Evolutionary conservation across 2,113 vertebrate genomes (phyloP), one percentile per base, ranked within the genome.

Genomic region (Myxocyprinus asiaticus): DNA sequence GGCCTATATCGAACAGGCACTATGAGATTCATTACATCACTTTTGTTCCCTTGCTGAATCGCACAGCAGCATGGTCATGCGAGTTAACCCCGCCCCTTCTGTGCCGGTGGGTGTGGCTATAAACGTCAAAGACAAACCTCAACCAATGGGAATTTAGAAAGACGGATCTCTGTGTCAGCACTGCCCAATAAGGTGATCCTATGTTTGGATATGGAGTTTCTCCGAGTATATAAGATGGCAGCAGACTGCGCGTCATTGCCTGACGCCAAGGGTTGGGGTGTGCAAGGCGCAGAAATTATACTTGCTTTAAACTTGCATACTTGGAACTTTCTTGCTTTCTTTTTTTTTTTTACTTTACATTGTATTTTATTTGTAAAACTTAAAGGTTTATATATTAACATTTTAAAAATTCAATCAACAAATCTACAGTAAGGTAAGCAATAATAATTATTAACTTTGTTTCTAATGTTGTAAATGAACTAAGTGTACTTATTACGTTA

Each of bases 261-360:
- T 93, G 88, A 88, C 85, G 71, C 92, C 90, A 82, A 90, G 93
- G 92, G 92, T 92, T 88, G 88, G 92, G 92, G 90, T 94, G 92
- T 93, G 92, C 91, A 84, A 76, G 89, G 89, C 86, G 85, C 45
- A 82, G 67, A 42, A 14, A 5, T 53, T 73, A 87, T 43, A 81
- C 83, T 71, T 82, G 91, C 93, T 92, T 93, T 91, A 92, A 92
- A 90, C 88, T 84, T 84, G 88, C 89, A 84, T 85, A 22, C 12
- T 71, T 85, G 4, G 10, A 15, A 48, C 44, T 48, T 59, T 15
- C 1, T 33, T 33, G 1, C 22, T 8, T 15, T 17, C 85, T 56
- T 83, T 14, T 80, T 86, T 79, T 82, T 33, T 11, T 84, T 68
- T 82, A 9, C 77, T 84, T 11, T 33, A 33, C 3, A 33, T 70